Conservation (phyloP, 1,140 invertebrate species). For the Calephelis virginiensis region DNA sequence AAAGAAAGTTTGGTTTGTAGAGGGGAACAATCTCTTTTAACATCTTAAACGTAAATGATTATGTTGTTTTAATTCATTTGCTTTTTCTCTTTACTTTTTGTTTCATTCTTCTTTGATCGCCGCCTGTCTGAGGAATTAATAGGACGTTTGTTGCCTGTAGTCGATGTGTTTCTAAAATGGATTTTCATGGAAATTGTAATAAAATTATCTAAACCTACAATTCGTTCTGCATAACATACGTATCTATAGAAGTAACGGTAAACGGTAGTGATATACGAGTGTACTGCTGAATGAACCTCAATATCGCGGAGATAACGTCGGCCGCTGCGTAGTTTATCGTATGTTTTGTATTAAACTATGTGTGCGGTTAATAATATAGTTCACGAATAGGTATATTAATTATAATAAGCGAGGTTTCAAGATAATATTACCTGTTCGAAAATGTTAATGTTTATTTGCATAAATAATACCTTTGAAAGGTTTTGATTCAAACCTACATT, state of each 20-base stretch:
- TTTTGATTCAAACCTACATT: too few relatives aligned
- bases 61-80: conserved; percentile 77
- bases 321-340: conserved; percentile 29
- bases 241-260: neutral
- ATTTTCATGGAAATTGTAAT: conserved; percentile 14
- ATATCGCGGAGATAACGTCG: conserved; percentile 31
- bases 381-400: neutral
- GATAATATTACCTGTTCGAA: neutral
- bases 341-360: conserved; percentile 27
- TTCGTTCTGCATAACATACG: neutral
- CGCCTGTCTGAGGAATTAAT: conserved; percentile 68
- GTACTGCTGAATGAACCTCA: conserved; percentile 29
- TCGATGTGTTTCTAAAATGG: neutral
- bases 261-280: conserved; percentile 14
- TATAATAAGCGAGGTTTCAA: neutral
- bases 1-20: conserved; percentile 72
- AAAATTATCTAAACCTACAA: neutral
- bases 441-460: too few relatives aligned
- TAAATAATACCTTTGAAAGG: too few relatives aligned
- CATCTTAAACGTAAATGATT: conserved; percentile 74
- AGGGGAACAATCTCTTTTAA: conserved; percentile 58
- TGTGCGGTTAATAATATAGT: conserved; percentile 22
- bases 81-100: conserved; percentile 64
- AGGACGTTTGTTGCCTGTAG: conserved; percentile 38
- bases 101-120: conserved; percentile 62